phyloP scores from a whole-genome alignment of 2,888 invertebrate genomes.

The Cheilosia pagana region DNA sequence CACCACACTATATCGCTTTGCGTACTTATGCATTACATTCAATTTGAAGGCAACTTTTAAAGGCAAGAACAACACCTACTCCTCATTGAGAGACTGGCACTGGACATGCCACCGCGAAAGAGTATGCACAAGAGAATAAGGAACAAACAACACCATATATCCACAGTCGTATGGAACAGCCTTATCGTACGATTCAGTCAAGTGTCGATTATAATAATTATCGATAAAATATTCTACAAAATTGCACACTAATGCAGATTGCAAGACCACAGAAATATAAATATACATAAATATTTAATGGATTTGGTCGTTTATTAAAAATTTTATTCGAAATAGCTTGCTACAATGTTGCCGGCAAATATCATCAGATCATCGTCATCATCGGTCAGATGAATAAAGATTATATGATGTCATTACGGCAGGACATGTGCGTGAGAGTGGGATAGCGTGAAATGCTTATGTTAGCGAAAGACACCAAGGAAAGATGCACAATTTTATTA shows the following conservation, averaged over 20 bases:
- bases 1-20: neutral
- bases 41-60: constrained; percentile 28
- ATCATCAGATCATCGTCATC: constrained; percentile 65
- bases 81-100: constrained; percentile 27
- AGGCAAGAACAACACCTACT: constrained; percentile 37
- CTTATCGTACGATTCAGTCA: constrained; percentile 76
- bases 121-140: constrained; percentile 37
- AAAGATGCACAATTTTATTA: constrained; percentile 21
- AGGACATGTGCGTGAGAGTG: constrained; percentile 13
- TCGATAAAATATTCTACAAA: constrained; percentile 81
- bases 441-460: constrained; percentile 39
- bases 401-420: constrained; percentile 68
- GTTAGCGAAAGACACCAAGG: constrained; percentile 24
- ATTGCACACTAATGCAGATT: constrained; percentile 59
- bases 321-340: constrained; percentile 82
- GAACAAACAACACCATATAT: constrained; percentile 14
- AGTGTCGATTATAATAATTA: constrained; percentile 81
- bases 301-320: constrained; percentile 83
- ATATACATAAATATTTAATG: constrained; percentile 79
- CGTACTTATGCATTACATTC: neutral
- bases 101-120: neutral
- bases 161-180: neutral
- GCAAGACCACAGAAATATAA: constrained; percentile 54
- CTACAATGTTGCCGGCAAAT: constrained; percentile 74
- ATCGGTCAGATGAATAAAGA: constrained; percentile 72